phyloP scores from a whole-genome alignment of 2,797 vertebrate species.

The Eleutherodactylus coqui region DNA sequence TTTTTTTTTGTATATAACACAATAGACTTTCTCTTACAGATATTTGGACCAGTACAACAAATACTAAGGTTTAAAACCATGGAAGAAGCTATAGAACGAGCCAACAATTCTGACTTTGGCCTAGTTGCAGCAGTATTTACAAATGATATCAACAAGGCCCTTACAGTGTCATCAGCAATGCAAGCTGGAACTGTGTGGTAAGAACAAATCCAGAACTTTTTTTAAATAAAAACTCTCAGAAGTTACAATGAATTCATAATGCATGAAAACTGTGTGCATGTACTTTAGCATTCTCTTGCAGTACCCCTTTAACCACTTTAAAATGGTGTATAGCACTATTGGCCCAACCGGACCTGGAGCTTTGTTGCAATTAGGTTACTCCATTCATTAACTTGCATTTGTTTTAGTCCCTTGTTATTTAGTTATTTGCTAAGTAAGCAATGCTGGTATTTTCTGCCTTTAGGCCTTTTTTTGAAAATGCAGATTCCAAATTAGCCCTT shows the following conservation, averaged over 20 bases:
- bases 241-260: neutral
- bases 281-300: neutral
- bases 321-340: neutral
- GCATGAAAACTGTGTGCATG: neutral
- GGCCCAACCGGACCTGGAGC: neutral
- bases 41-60: slow-evolving; percentile 98
- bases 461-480: slow-evolving; percentile 12
- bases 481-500: slow-evolving; percentile 22
- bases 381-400: neutral
- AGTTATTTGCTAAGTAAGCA: neutral
- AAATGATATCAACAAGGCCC: slow-evolving; percentile 95
- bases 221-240: neutral
- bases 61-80: slow-evolving; percentile 97
- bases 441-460: slow-evolving; percentile 32
- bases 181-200: slow-evolving; percentile 98
- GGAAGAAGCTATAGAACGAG: slow-evolving; percentile 96
- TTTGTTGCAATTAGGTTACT: neutral
- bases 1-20: neutral
- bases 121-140: slow-evolving; percentile 95
- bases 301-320: neutral
- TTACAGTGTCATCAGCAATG: slow-evolving; percentile 92
- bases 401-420: neutral
- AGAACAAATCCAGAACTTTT: slow-evolving; percentile 62
- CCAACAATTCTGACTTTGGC: slow-evolving; percentile 94
- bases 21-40: slow-evolving; percentile 75